A percentile compares a stretch with the other conserved stretches of the same genome.
These are phyloP conservation scores for Dendropsophus ebraccatus DNA, from an alignment of 2,113 vertebrate genomes.

Conservation along the genomic window DNA sequence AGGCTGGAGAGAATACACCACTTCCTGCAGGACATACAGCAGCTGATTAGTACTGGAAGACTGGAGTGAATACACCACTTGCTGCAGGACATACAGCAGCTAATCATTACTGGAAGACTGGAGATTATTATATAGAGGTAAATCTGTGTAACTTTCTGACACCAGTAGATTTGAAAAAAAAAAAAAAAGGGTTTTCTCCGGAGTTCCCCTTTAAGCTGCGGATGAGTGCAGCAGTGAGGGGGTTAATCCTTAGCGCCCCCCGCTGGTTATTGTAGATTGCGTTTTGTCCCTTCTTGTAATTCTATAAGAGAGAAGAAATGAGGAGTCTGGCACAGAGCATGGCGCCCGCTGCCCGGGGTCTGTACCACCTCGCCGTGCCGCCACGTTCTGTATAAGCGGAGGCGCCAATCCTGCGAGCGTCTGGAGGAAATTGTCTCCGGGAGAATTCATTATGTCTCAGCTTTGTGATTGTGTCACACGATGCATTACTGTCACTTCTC, in stretches of 20 bases:
- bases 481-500: conserved; percentile 3
- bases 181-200: too few relatives aligned
- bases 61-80: too few relatives aligned
- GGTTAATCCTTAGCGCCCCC: neutral
- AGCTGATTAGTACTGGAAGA: too few relatives aligned
- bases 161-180: too few relatives aligned
- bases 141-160: too few relatives aligned
- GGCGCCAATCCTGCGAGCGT: conserved; percentile 9
- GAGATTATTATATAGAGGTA: too few relatives aligned
- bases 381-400: neutral
- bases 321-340: neutral
- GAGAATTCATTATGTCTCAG: conserved; percentile 17
- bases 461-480: conserved; percentile 13
- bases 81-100: too few relatives aligned
- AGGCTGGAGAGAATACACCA: too few relatives aligned
- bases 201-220: too few relatives aligned
- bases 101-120: too few relatives aligned
- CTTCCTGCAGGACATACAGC: too few relatives aligned
- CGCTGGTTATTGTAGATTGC: neutral
- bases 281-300: neutral
- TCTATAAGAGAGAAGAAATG: neutral
- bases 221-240: neutral
- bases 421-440: conserved; percentile 27
- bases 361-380: neutral
- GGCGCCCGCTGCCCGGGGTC: neutral